Evolutionary conservation across 2,113 vertebrate species (phyloP).

Genomic region (Dasyornis broadbenti): DNA sequence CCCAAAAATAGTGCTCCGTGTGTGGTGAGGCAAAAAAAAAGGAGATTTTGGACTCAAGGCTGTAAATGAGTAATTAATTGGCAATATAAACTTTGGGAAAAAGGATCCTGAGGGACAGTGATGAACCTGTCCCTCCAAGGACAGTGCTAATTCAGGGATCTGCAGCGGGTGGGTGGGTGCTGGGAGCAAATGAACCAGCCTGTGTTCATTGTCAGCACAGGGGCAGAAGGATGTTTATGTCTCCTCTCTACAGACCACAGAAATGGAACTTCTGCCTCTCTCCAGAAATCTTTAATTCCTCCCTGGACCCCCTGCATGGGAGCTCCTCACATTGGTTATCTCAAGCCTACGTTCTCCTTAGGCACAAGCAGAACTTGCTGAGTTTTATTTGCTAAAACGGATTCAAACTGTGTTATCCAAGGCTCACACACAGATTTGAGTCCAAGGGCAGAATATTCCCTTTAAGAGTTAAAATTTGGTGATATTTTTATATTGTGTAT

Average conservation of each 20-base stretch:
- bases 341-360: not conserved
- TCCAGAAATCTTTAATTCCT: not conserved
- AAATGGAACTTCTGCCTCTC: not conserved
- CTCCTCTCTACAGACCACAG: not conserved
- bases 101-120: not conserved
- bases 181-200: not conserved
- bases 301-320: not conserved
- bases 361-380: not conserved
- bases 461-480: not conserved
- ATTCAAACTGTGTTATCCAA: not conserved
- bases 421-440: not conserved
- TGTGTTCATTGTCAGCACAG: not conserved
- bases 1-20: not conserved
- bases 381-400: not conserved
- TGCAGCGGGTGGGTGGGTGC: not conserved
- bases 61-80: not conserved
- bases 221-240: not conserved
- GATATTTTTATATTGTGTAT: not conserved
- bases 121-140: not conserved
- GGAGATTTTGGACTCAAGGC: not conserved
- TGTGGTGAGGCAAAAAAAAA: rapidly evolving
- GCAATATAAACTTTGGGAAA: not conserved
- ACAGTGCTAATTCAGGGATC: not conserved
- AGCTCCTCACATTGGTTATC: not conserved
- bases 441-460: not conserved